Evolutionary conservation across 2,888 invertebrate genomes (phyloP).

Genomic region (Pyrochroa serraticornis): DNA sequence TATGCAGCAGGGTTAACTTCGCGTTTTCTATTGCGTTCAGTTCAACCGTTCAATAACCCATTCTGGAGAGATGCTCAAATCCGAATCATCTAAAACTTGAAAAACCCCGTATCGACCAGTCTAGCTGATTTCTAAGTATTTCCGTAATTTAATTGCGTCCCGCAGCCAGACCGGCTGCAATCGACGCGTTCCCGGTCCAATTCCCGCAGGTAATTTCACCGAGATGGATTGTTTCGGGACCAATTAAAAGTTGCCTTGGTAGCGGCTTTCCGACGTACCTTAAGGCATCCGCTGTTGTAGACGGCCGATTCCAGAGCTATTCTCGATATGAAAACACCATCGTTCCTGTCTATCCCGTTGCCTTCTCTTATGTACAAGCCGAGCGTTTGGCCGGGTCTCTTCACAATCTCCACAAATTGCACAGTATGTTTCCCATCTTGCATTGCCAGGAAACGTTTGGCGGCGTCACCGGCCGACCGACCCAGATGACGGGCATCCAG

Average conservation of each 20-base stretch:
- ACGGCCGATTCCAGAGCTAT: conserved; percentile 96
- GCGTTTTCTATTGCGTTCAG: no score
- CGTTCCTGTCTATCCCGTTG: conserved; percentile 93
- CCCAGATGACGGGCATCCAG: conserved; percentile 88
- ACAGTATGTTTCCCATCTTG: conserved; percentile 74
- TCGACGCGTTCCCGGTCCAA: background rate
- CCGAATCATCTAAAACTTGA: no score
- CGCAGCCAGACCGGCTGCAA: no score
- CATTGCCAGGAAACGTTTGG: conserved; percentile 82
- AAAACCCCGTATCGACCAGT: no score
- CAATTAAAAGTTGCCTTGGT: conserved; percentile 16
- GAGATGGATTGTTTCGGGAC: conserved; percentile 8
- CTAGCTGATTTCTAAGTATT: no score
- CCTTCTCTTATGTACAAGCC: conserved; percentile 98
- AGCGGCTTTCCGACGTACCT: conserved; percentile 59
- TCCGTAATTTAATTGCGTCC: no score
- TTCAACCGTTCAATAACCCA: no score
- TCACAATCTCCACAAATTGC: conserved; percentile 96
- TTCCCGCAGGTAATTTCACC: conserved; percentile 9
- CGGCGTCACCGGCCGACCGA: conserved; percentile 82
- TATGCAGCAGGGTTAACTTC: no score
- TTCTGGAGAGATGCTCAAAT: no score
- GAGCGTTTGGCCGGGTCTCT: conserved; percentile 96
- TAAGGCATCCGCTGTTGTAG: conserved; percentile 95
- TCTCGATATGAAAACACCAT: conserved; percentile 97